Conservation (phyloP, 2,888 invertebrate genomes). For the Hydriomena furcata region DNA sequence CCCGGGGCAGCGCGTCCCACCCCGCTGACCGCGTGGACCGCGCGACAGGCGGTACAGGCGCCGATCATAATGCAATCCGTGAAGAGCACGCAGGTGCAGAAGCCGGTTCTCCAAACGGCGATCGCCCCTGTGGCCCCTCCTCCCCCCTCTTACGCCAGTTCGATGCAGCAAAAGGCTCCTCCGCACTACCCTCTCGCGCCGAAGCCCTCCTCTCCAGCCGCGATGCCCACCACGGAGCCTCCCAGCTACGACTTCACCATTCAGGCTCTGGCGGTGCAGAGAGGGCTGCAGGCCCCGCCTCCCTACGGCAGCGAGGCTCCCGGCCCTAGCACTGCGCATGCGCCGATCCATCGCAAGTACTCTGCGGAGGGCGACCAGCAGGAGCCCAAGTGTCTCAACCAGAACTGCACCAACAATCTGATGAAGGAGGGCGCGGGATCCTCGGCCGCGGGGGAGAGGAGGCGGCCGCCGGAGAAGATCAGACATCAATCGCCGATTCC, state of each 20-base stretch:
- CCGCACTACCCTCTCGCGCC: conserved; percentile 79
- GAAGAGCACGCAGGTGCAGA: conserved; percentile 97
- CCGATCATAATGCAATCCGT: conserved; percentile 99
- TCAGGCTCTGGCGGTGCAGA: conserved; percentile 89
- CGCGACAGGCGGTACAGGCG: conserved; percentile 94
- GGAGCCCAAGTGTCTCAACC: conserved; percentile 78
- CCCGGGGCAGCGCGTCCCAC: conserved; percentile 83
- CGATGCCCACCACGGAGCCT: conserved; percentile 92
- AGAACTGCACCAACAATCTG: conserved; percentile 77
- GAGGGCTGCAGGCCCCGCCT: conserved; percentile 87
- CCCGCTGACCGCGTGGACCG: conserved; percentile 92
- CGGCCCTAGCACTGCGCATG: conserved; percentile 76
- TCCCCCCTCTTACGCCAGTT: conserved; percentile 92
- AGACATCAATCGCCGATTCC: conserved; percentile 98
- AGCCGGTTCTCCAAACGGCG: conserved; percentile 97
- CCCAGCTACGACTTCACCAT: conserved; percentile 96
- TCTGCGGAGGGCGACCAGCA: conserved; percentile 84
- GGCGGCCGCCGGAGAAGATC: conserved; percentile 85
- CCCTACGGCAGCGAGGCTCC: conserved; percentile 81
- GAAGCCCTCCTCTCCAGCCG: conserved; percentile 80
- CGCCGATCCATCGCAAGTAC: conserved; percentile 88
- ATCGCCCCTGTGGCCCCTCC: conserved; percentile 95
- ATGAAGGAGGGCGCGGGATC: conserved; percentile 81
- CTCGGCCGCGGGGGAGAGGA: conserved; percentile 62
- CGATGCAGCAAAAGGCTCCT: conserved; percentile 89